Evolutionary conservation across 37 sponge, comb jelly and placozoan genomes (phyloP), one percentile per base, ranked within the genome.

Genomic region (Spongilla lacustris): DNA sequence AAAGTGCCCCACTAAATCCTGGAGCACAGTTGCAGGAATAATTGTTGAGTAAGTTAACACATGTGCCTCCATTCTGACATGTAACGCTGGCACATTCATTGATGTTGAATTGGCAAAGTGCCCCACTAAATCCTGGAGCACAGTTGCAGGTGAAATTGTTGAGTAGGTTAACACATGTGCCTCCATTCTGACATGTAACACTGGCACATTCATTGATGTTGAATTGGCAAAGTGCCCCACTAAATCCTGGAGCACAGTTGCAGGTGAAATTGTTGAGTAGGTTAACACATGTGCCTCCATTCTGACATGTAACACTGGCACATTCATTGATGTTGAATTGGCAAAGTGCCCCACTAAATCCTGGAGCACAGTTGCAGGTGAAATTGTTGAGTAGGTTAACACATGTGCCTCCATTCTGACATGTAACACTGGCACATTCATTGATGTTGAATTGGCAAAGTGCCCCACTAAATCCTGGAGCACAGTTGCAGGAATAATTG

Each of bases 141-240:
- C 95, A 94, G 25, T 50, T 33, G 71, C 95, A 94, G 23, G 69
- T 70, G 78, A 74, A 87, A 29, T 29, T 75, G 33, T 49, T 36
- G 0, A 22, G 67, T 66, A 36, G 36, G n/a, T 33, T 36, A 14
- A 73, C 34, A 78, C 95, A 95, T 3, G 90, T 58, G 21, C 58
- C 58, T 58, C 58, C 58, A 14, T 58, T 58, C 58, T 58, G 14
- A 58, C 58, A 58, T 0, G 58, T 58, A 17, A 58, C 21, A 1
- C 58, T 14, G n/a, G 28, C 28, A 69, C 95, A 95, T 0, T 89
- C 93, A 86, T 91, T 68, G 24, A 95, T 88, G 71, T 92, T 76
- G 10, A 31, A 50, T 30, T 67, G 69, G 38, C 95, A 95, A 12
- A 78, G 67, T 13, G 58, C 29, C 10, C 87, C 92, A 33, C 87